Base-by-base conservation (phyloP, 1,140 invertebrate species). In the Drosophila varians region DNA sequence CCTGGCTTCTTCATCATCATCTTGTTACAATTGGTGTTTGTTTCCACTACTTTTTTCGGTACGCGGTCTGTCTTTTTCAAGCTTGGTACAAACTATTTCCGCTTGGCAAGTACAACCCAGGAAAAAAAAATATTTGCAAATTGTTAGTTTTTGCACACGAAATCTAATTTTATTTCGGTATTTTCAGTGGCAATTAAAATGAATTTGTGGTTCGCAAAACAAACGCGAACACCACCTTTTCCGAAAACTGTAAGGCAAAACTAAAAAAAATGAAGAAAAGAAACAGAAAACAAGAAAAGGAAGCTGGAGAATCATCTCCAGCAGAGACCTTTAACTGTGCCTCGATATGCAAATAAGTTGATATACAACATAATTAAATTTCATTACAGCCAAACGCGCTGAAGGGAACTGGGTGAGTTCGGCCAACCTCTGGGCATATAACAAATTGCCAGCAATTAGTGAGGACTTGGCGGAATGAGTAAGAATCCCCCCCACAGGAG, bases 331-430 rank as follows among this genome's bases (percentile, higher is more conserved):
- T 82, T 80, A 64, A 66, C 55, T 82, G 75, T 57, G 69, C 55
- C 55, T 69, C 76, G 78, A 82, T 83, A 82, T 82, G 78, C 68
- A 82, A 82, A 82, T 84, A 71, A 65, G 70, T 74, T 84, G 70
- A 83, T 84, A 83, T 74, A 84, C 79, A 83, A 84, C 78, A 82
- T 82, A 82, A 82, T 82, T 82, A 82, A 82, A 83, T 82, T 83
- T 82, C 78, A 82, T 83, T 82, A 83, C 78, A 69, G 77, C 58
- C 62, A 65, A 82, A 82, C 77, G 77, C 60, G 60, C 66, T 56
- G 57, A 62, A 48, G 47, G 45, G 21, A 43, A 26, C 60, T 66
- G 56, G 21, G 47, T 52, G 36, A 65, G 43, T 66, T 23, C 0
- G 62, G 40, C 47, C 61, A 66, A 36, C 28, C 47, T 42, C 55